Evolutionary conservation across 2,113 vertebrate genomes (phyloP).

Genomic region (Nesoenas mayeri): DNA sequence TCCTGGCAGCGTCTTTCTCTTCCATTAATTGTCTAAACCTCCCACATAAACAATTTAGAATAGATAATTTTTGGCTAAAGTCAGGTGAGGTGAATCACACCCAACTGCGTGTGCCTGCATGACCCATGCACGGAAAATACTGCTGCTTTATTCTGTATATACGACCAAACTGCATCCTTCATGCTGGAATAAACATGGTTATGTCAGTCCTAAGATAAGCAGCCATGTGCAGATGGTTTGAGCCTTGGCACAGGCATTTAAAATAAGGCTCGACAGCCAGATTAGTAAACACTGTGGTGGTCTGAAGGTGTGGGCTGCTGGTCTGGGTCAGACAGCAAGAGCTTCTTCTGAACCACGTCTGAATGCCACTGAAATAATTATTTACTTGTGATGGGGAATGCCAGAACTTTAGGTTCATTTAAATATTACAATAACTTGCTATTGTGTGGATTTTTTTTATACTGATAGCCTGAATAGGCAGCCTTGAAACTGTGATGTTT

Average conservation of each 20-base stretch:
- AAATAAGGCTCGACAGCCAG: neutral
- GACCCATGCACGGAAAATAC: neutral
- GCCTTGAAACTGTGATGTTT: slow-evolving; percentile 34
- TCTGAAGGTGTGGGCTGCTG: neutral
- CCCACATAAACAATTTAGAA: neutral
- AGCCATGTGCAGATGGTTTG: neutral
- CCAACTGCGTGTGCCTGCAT: neutral
- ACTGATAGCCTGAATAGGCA: slow-evolving; percentile 15
- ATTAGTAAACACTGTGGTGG: neutral
- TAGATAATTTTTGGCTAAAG: neutral
- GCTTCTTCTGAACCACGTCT: accelerated
- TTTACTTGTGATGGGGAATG: neutral
- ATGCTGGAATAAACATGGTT: neutral
- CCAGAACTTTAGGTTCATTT: neutral
- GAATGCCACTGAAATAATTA: neutral
- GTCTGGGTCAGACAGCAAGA: neutral
- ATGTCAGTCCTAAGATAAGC: neutral
- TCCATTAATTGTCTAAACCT: neutral
- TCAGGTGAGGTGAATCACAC: neutral
- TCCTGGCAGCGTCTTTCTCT: neutral
- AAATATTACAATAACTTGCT: neutral
- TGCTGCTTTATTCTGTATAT: neutral
- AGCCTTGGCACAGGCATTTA: slow-evolving; percentile 5
- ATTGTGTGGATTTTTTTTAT: slow-evolving; percentile 8
- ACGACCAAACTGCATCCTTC: neutral